Evolutionary conservation across 2,888 invertebrate species (phyloP).

Genomic region (Apamea sordens): DNA sequence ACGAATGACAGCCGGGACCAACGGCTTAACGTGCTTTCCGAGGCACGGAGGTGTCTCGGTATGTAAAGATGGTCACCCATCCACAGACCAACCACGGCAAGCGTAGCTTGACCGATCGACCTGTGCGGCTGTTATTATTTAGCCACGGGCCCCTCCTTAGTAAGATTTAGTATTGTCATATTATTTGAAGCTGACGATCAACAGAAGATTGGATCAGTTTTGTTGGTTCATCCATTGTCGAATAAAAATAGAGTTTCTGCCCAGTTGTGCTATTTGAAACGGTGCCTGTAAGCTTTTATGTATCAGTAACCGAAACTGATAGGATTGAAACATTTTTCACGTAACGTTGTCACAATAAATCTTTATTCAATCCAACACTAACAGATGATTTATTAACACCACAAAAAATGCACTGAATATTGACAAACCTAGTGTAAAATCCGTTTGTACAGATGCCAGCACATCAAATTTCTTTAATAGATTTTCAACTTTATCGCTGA

Average conservation of each 20-base stretch:
- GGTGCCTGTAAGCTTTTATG: neutral
- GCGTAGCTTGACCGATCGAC: too few relatives aligned
- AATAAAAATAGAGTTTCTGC: neutral
- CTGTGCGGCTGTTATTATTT: too few relatives aligned
- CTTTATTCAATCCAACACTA: slow-evolving; percentile 16
- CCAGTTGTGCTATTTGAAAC: slow-evolving; percentile 2
- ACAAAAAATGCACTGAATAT: slow-evolving; percentile 22
- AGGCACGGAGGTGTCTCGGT: too few relatives aligned
- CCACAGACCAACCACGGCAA: too few relatives aligned
- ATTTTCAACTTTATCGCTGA: too few relatives aligned
- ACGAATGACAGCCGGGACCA: too few relatives aligned
- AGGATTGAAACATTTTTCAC: neutral
- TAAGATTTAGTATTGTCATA: neutral
- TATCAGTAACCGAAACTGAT: neutral
- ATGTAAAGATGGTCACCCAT: too few relatives aligned
- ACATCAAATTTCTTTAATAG: too few relatives aligned
- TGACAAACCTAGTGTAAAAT: slow-evolving; percentile 37
- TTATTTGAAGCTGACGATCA: too few relatives aligned
- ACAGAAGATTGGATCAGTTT: neutral
- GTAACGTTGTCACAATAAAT: slow-evolving; percentile 15
- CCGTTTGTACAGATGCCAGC: too few relatives aligned
- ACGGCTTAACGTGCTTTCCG: too few relatives aligned
- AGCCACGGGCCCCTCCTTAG: too few relatives aligned
- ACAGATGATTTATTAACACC: slow-evolving; percentile 33
- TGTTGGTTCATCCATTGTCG: neutral